Base-by-base conservation (phyloP, 2,888 invertebrate species). In the Yponomeuta plumbellus region DNA sequence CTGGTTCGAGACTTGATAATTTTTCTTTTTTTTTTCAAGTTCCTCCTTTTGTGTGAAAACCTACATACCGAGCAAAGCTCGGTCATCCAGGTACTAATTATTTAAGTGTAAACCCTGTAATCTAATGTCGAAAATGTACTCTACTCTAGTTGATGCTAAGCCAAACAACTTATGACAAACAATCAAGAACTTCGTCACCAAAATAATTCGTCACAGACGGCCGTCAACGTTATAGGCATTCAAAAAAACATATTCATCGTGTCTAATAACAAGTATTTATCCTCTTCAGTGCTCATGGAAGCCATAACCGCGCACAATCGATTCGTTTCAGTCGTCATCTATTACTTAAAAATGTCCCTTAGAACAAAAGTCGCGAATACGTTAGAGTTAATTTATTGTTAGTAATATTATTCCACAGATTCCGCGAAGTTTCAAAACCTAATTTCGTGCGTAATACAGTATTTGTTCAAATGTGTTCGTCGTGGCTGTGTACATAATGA, bases 401-500 rank as follows among this genome's bases (percentile, higher is more conserved):
- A 26, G 1, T 34, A 34, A 6, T 10, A 44, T 52, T 52, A 52
- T 13, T 17, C 44, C 17, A 13, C 8, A 3, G 17, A 52, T 52
- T 52, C 44, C 44, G 44, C 44, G 44, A 52, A 52, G 17, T 52
- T 52, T 13, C 8, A 52, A 17, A 52, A 52, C 17, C 44, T 13
- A 52, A 17, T 69, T 69, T 68, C 67, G 67, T 67, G 67, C 70
- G 70, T 64, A 69, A 69, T 66, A 56, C 64, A 20, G 13, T 66
- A 20, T 70, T 70, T 70, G 64, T 66, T 66, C 68, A 70, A 68
- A 39, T 68, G 69, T 52, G 17, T 52, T 17, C 44, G 17, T 52
- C 17, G 44, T 52, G 17, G 13, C 44, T 64, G 8, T 20, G 58
- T 20, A 56, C 34, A 40, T 63, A 34, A 40, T 59, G 57, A 59